Base-by-base conservation (phyloP, 2,113 vertebrate genomes). In the Phylloscopus trochiloides region DNA sequence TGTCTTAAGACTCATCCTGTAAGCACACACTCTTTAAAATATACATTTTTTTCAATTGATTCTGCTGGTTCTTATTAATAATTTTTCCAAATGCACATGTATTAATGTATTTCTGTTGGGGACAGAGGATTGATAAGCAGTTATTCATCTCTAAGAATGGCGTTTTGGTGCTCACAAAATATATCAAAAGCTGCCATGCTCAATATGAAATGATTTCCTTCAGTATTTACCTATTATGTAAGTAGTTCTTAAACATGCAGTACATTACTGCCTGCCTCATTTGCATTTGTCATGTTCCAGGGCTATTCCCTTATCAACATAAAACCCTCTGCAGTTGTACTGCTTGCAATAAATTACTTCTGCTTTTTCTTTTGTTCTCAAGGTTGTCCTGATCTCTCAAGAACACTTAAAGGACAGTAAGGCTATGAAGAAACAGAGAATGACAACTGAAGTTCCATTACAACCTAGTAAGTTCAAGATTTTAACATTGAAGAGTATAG, bases 261-360 rank as follows among this genome's bases (percentile, higher is more conserved):
- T 54, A 54, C 63, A n/a, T 73, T 92, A 36, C 72, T 55, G 62
- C 57, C 61, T 84, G 90, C 82, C 50, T 93, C 83, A 88, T 95
- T 95, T 96, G 88, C 88, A 94, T 95, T 95, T 96, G 58, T 61
- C 57, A 25, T 93, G 77, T 94, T 89, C 86, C 77, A 95, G 77
- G 88, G 77, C 89, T 93, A 93, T 91, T 97, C 83, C 80, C 80
- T 94, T 94, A 96, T 95, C 95, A 89, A 38, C 54, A 87, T 83
- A 95, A 95, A 84, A 80, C 70, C 87, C 80, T 88, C 76, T 73
- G 71, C 3, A 0, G 32, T 50, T 89, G 40, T 50, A 51, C 47
- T 79, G 70, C 82, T 93, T 71, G 55, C 62, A 74, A 36, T 74
- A 86, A 96, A 94, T 94, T 96, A 58, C 68, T 92, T 92, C 42